A percentile compares a stretch with the other conserved stretches of the same genome.
Conservation (phyloP, 2,113 vertebrate species). For the Coryphaenoides rupestris region DNA sequence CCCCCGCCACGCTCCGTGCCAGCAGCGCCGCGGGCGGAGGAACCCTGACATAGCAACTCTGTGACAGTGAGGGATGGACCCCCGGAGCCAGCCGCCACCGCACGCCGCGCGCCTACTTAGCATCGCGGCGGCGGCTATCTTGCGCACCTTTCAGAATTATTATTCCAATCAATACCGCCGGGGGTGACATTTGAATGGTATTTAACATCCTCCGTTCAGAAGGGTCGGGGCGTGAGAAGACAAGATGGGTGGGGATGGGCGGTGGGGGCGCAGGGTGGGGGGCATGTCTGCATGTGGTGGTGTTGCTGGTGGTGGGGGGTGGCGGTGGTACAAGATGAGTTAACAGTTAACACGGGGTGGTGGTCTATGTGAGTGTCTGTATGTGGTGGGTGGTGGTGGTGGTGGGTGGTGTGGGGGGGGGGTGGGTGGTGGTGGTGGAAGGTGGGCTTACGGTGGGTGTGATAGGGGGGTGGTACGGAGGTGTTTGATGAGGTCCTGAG, state of each 20-base stretch:
- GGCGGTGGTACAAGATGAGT: slow-evolving; percentile 32
- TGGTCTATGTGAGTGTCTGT: slow-evolving; percentile 35
- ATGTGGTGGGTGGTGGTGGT: background rate
- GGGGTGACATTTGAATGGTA: slow-evolving; percentile 73
- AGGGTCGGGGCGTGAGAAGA: slow-evolving; percentile 23
- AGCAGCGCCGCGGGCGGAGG: slow-evolving; percentile 23
- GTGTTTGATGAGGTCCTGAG: slow-evolving; percentile 69
- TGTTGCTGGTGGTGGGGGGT: slow-evolving; percentile 9
- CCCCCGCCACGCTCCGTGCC: slow-evolving; percentile 19
- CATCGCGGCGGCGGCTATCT: slow-evolving; percentile 66
- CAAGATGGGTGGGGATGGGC: slow-evolving; percentile 6
- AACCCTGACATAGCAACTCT: slow-evolving; percentile 69
- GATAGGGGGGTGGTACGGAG: slow-evolving; percentile 18
- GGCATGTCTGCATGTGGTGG: slow-evolving; percentile 15
- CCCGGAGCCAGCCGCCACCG: too few relatives aligned
- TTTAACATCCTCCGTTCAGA: slow-evolving; percentile 69
- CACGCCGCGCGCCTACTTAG: slow-evolving; percentile 60
- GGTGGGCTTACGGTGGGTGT: slow-evolving; percentile 12
- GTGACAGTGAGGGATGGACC: slow-evolving; percentile 71
- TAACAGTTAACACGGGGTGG: slow-evolving; percentile 37
- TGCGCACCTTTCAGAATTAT: slow-evolving; percentile 68
- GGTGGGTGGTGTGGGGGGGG: slow-evolving; percentile 9
- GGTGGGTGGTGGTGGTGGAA: background rate
- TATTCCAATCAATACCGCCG: slow-evolving; percentile 72
- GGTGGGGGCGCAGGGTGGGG: too few relatives aligned